Percentiles rank a stretch among this genome's conserved stretches.
Evolutionary conservation across 37 sponge, comb jelly and placozoan species (phyloP).

Genomic region (Ephydatia muelleri): DNA sequence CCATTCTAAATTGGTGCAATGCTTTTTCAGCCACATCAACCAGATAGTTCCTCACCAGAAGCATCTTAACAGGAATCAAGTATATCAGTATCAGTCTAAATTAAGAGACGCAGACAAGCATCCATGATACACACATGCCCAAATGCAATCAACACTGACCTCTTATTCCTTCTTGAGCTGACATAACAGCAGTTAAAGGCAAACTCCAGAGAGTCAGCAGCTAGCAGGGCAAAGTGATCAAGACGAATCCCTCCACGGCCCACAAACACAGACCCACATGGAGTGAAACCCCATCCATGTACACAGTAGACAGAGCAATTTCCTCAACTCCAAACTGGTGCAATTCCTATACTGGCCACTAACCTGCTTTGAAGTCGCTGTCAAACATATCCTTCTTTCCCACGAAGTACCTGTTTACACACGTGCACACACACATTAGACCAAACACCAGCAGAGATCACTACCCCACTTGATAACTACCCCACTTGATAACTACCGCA

Average conservation of each 20-base stretch:
- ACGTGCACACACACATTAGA: no score
- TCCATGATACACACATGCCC: neutral
- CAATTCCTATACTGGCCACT: neutral
- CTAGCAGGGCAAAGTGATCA: constrained; percentile 32
- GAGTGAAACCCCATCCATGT: neutral
- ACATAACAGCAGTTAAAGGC: constrained; percentile 79
- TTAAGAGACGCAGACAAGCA: neutral
- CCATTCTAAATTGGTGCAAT: no score
- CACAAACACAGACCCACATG: no score
- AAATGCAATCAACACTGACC: constrained; percentile 22
- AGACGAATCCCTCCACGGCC: no score
- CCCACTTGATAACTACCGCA: no score
- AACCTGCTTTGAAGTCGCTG: constrained; percentile 88
- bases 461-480: no score
- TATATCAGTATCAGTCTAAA: constrained; percentile 81
- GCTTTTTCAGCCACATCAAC: no score
- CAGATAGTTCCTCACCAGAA: constrained; percentile 49
- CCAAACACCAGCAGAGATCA: no score
- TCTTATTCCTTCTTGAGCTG: constrained; percentile 59
- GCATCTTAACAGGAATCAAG: constrained; percentile 92
- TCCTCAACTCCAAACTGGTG: neutral
- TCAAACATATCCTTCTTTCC: constrained; percentile 97
- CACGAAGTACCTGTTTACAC: constrained; percentile 76
- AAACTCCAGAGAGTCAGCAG: constrained; percentile 80
- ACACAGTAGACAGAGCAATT: neutral